phyloP scores from a whole-genome alignment of 2,888 invertebrate species.

The Cordilura impudica region DNA sequence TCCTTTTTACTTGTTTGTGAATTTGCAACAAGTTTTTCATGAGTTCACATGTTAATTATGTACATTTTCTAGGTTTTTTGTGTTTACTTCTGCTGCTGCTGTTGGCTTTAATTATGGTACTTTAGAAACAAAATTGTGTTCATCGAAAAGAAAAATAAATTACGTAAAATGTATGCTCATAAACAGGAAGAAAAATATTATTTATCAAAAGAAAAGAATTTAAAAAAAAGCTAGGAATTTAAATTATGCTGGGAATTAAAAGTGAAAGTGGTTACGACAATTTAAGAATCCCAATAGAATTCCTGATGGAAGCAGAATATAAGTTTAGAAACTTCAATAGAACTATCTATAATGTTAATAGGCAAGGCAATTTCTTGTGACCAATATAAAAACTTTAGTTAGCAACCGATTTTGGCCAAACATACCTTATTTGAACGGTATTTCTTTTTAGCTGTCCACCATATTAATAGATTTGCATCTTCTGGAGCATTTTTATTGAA shows the following conservation, averaged over 20 bases:
- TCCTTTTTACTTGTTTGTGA: constrained; percentile 50
- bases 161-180: not conserved
- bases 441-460: no score
- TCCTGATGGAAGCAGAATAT: no score
- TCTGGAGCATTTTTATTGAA: no score
- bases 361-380: no score
- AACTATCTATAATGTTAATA: no score
- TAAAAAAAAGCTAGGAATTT: not conserved
- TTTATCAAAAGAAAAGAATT: not conserved
- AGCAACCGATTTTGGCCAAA: no score
- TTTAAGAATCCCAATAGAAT: not conserved
- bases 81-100: constrained; percentile 4
- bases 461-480: no score
- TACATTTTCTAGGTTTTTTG: constrained; percentile 8
- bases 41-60: constrained; percentile 64
- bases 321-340: no score
- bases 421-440: no score
- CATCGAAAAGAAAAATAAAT: constrained; percentile 28
- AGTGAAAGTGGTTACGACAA: not conserved
- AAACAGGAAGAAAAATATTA: constrained; percentile 26
- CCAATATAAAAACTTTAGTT: no score
- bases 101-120: constrained; percentile 27
- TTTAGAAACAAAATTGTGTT: constrained; percentile 26
- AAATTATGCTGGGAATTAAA: constrained; percentile 6
- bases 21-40: constrained; percentile 63